Evolutionary conservation across 1,140 invertebrate species (phyloP), one percentile per base, ranked within the genome.

Genomic region (Eupeodes corollae): DNA sequence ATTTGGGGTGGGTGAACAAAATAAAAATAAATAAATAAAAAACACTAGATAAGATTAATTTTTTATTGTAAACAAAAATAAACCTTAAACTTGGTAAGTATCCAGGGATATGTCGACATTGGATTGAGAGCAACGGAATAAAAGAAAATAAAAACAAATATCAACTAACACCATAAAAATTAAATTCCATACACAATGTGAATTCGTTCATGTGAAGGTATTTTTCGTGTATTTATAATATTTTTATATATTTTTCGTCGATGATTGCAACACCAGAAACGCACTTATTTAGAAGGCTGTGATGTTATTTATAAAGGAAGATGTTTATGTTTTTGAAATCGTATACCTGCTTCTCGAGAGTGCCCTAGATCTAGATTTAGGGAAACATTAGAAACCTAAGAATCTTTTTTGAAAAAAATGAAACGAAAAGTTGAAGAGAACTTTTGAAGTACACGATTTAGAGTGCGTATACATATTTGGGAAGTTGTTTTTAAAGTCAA

Each of bases 71-170:
- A 65, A 65, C 59, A 65, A 64, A 64, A 62, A 62, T 64, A 63
- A 64, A 64, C 61, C 61, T 65, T 65, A 61, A 64, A 65, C 62
- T 65, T 65, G 62, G 60, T 65, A 55, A 52, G 59, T 54, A 56
- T 59, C 62, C 61, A 65, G 62, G 62, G 62, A 65, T 65, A 49
- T 59, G 55, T 59, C 58, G 57, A 61, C 61, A 58, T 59, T 61
- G 59, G 42, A 13, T 26, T 26, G 21, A 26, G 21, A 21, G 30
- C 19, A 9, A 33, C n/a, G 35, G 10, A 38, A 5, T 38, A 14
- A 14, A 16, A 38, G 11, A 14, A 14, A 14, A 16, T 10, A 15
- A 3, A 15, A 40, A 15, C 16, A 15, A 18, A 19, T 15, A 15
- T 10, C 3, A 15, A 40, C 19, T 40, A 6, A 1, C 38, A 18